Evolutionary conservation across 1,140 invertebrate genomes (phyloP).

Genomic region (Spodoptera litura): DNA sequence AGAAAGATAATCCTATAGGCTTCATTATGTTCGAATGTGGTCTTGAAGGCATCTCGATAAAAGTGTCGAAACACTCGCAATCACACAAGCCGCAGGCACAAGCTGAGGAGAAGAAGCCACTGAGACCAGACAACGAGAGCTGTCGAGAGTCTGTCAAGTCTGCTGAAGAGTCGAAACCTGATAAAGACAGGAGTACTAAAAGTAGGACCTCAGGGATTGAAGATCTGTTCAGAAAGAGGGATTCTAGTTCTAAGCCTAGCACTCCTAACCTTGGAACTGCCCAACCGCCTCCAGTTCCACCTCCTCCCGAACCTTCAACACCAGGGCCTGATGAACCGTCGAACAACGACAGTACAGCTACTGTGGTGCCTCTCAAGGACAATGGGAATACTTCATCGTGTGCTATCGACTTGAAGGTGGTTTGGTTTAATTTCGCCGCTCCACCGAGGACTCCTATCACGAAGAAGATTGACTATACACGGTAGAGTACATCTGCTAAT

Average conservation of each 20-base stretch:
- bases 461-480: constrained; percentile 97
- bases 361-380: constrained; percentile 82
- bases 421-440: constrained; percentile 99
- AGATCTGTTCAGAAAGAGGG: constrained; percentile 83
- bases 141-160: constrained; percentile 85
- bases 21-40: constrained; percentile 99
- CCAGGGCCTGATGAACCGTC: constrained; percentile 71
- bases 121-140: constrained; percentile 78
- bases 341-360: constrained; percentile 70
- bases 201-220: constrained; percentile 79
- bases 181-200: constrained; percentile 71
- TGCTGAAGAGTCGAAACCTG: constrained; percentile 83
- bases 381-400: constrained; percentile 92
- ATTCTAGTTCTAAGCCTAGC: constrained; percentile 83
- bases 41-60: constrained; percentile 95
- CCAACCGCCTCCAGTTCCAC: constrained; percentile 69
- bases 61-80: constrained; percentile 91
- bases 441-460: constrained; percentile 97
- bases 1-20: constrained; percentile 91
- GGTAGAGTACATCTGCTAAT: constrained; percentile 80
- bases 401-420: constrained; percentile 94
- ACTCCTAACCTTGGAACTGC: constrained; percentile 80
- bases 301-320: constrained; percentile 69
- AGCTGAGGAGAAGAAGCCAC: constrained; percentile 87
- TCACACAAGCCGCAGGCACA: constrained; percentile 88